Evolutionary conservation across 64 coral and sea anemone species (phyloP).

Genomic region (Montipora sp.): DNA sequence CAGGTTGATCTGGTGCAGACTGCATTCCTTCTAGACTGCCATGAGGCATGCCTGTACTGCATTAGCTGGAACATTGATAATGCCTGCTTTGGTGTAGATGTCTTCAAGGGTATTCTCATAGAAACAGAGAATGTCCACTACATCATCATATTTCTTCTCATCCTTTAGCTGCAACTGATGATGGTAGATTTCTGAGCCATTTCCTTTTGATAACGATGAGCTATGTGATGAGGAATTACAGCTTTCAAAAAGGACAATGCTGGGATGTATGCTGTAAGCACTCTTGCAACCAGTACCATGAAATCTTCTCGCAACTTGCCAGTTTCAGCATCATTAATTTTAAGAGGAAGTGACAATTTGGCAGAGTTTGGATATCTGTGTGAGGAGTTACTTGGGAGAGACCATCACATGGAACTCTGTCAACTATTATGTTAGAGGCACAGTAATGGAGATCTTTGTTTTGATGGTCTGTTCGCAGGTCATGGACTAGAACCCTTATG

Average conservation of each 20-base stretch:
- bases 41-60: constrained; percentile 14
- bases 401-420: constrained; percentile 56
- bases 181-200: constrained; percentile 34
- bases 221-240: constrained; percentile 50
- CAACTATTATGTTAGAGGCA: constrained; percentile 43
- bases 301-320: constrained; percentile 43
- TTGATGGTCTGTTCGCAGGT: constrained; percentile 33
- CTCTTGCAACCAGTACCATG: constrained; percentile 42
- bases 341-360: constrained; percentile 30
- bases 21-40: neutral
- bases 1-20: constrained; percentile 39
- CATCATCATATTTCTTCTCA: constrained; percentile 51
- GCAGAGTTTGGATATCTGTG: constrained; percentile 19
- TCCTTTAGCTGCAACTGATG: neutral
- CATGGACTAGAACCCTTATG: constrained; percentile 41
- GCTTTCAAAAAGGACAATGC: constrained; percentile 46
- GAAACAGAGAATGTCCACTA: constrained; percentile 39
- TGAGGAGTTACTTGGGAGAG: constrained; percentile 8
- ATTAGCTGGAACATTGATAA: neutral
- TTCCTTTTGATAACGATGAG: constrained; percentile 24
- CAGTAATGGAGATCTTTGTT: constrained; percentile 51
- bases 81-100: constrained; percentile 13
- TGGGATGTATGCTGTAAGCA: constrained; percentile 26
- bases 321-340: neutral
- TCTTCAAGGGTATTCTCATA: constrained; percentile 45